Percentiles rank a stretch among this genome's conserved stretches.
Conservation (phyloP, 2,113 vertebrate species). For the Orthonyx spaldingii region DNA sequence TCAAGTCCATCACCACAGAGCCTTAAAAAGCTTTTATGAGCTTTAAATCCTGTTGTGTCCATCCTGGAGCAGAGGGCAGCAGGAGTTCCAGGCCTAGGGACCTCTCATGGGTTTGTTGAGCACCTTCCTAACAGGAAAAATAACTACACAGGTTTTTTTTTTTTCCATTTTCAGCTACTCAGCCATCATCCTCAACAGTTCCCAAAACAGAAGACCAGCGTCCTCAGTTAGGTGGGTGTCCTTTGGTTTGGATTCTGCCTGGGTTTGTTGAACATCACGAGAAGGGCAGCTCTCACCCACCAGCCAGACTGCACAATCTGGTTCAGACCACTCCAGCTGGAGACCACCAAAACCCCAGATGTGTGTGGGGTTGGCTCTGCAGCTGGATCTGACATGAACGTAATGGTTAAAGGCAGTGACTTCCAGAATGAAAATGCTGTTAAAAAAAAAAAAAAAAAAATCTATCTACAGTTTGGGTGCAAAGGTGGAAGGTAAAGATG, state of each 20-base stretch:
- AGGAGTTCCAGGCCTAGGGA: not conserved
- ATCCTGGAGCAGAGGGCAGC: not conserved
- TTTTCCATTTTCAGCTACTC: slow-evolving; percentile 72
- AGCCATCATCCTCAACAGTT: slow-evolving; percentile 78
- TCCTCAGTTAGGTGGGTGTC: slow-evolving; percentile 80
- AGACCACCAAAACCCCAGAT: not conserved
- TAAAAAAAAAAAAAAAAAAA: not conserved
- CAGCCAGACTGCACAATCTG: not conserved
- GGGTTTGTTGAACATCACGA: not conserved
- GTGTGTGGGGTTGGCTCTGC: not conserved
- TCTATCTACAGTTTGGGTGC: not conserved
- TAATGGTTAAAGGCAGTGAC: not conserved
- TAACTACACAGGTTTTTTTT: not conserved
- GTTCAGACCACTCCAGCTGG: not conserved
- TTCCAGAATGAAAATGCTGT: not conserved
- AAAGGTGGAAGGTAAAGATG: not conserved
- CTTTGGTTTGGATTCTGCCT: not conserved
- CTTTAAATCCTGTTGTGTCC: not conserved
- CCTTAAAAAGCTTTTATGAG: not conserved
- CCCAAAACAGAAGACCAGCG: slow-evolving; percentile 88
- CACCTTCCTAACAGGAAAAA: not conserved
- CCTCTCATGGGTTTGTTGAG: not conserved
- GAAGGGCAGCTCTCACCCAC: not conserved
- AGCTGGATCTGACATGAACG: not conserved
- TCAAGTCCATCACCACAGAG: not conserved